Base-by-base conservation (phyloP, 2,888 invertebrate species). In the Coenonympha glycerion region DNA sequence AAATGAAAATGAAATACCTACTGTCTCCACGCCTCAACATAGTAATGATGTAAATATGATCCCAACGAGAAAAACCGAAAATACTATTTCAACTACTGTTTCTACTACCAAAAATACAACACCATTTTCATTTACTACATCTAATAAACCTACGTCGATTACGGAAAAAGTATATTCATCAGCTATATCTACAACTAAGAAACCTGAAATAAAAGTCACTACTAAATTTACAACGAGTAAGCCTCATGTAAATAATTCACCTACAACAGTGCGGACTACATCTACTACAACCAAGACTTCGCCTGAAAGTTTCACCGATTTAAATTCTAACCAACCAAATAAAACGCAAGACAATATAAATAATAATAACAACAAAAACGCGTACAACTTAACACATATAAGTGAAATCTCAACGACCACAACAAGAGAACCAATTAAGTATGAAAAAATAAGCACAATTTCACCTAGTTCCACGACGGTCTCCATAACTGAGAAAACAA, bases 361-460 rank as follows among this genome's bases (percentile, higher is more conserved):
- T 8, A 24, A 9, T 21, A 24, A 28, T 36, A 8, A 26, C 19
- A 39, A 53, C 34, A 39, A 51, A 47, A 42, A 37, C 37, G 6
- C 19, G 11, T 47, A 26, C 9, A 44, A 45, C 15, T 41, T 21
- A 11, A 34, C 1, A 22, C 60, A 60, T 22, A 16, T 8, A 18
- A 45, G 3, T 6, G 16, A 24, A 34, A 22, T 18, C 11, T 16
- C 16, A 16, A 49, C 53, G 21, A 53, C 53, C 6, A 55, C 50
- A 39, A 46, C 60, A 13, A 40, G 34, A 24, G 57, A 59, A 11
- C 63, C 63, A 22, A 52, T 60, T 13, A 2, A 47, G 11, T 63
- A 60, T 55, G 79, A 82, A 52, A 79, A 71, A 65, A 62, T 80
- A 24, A 79, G 73, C 56, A 79, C 82, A 1, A 78, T 77, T 57